Conservation (phyloP, 35 echinoderm and acorn worm species). For the Patiria miniata region DNA sequence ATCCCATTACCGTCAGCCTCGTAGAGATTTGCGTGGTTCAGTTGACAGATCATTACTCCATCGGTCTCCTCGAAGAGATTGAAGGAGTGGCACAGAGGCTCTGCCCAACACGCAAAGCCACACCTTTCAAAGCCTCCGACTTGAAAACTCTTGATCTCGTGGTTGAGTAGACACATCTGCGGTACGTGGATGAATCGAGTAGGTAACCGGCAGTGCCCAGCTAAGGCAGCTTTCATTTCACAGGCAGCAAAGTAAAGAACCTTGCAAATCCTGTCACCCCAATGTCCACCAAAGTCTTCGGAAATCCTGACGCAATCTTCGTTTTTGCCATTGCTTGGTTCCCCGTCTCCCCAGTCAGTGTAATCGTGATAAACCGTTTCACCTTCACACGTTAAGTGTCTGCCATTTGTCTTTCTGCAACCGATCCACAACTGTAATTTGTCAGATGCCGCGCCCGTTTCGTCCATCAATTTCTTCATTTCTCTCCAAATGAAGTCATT, state of each 20-base stretch:
- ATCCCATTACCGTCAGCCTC: background rate
- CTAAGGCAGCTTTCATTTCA: background rate
- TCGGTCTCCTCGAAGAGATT: background rate
- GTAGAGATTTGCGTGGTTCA: background rate
- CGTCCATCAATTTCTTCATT: background rate
- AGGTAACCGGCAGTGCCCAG: background rate
- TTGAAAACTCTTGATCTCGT: background rate
- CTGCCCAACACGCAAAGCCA: background rate
- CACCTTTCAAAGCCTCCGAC: background rate
- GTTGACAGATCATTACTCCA: background rate
- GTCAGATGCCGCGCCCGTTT: background rate
- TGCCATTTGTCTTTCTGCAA: background rate
- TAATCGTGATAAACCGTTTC: background rate
- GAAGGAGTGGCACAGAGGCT: constrained; percentile 10
- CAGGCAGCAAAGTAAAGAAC: background rate
- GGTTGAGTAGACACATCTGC: background rate
- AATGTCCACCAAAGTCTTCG: background rate
- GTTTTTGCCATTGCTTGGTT: background rate
- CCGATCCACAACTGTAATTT: background rate
- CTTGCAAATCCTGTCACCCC: background rate
- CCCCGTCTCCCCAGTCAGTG: background rate
- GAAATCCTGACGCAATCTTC: background rate
- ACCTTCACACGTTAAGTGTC: background rate
- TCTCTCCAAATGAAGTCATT: background rate
- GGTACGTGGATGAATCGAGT: background rate